Evolutionary conservation across 2,888 invertebrate genomes (phyloP).

Genomic region (Watsonalla cultraria): DNA sequence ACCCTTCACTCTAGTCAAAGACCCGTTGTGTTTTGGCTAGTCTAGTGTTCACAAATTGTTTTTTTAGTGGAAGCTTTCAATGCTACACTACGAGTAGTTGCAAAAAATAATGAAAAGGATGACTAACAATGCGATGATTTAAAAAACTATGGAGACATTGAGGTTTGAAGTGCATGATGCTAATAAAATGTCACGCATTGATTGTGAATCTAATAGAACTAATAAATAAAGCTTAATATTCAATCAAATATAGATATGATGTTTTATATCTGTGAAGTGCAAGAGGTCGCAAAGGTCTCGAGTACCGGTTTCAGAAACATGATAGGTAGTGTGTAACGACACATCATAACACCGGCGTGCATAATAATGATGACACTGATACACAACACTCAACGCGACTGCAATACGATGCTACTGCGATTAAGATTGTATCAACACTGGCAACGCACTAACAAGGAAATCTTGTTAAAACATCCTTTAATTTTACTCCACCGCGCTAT

Average conservation of each 20-base stretch:
- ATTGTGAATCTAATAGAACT: too few species aligned
- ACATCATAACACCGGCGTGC: constrained; percentile 10
- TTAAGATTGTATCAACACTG: constrained; percentile 14
- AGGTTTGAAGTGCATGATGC: too few species aligned
- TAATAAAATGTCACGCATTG: too few species aligned
- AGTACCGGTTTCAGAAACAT: constrained; percentile 26
- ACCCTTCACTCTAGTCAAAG: constrained; percentile 1
- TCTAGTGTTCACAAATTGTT: neutral
- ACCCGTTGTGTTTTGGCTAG: constrained; percentile 3
- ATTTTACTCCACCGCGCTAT: neutral
- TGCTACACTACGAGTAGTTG: too few species aligned
- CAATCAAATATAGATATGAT: too few species aligned
- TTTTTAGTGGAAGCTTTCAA: too few species aligned
- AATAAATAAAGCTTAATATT: too few species aligned
- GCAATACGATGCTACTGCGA: constrained; percentile 23
- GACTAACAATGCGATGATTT: too few species aligned
- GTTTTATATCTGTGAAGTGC: constrained; percentile 13
- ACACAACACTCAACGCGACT: constrained; percentile 7
- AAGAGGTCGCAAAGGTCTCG: constrained; percentile 23
- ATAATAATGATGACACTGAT: constrained; percentile 9
- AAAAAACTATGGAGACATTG: too few species aligned
- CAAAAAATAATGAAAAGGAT: too few species aligned
- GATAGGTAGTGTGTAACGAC: constrained; percentile 11
- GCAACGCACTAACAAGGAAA: neutral
- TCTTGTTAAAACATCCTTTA: neutral